These are phyloP conservation scores for Odontamblyopus lacepedii DNA, from an alignment of 2,797 vertebrate species.

Conservation along the genomic window DNA sequence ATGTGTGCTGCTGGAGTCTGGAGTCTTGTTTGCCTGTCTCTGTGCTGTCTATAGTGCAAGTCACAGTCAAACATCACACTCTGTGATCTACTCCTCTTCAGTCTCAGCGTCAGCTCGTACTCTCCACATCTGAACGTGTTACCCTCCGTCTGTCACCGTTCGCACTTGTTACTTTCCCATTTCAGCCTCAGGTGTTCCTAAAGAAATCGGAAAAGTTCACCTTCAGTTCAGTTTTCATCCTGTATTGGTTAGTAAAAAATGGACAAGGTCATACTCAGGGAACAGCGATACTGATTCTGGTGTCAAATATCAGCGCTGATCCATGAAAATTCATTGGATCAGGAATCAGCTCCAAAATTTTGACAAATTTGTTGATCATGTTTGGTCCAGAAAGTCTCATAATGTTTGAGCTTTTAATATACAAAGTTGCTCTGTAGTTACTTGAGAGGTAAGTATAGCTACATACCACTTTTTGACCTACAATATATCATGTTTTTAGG, in stretches of 20 bases:
- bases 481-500: no score
- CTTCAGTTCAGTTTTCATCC: neutral
- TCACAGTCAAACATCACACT: conserved; percentile 15
- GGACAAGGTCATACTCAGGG: neutral
- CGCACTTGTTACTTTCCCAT: neutral
- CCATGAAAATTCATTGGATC: no score
- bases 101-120: conserved; percentile 38
- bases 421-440: no score
- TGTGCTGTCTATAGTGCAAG: conserved; percentile 32
- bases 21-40: neutral
- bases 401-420: no score
- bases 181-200: neutral
- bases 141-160: conserved; percentile 22
- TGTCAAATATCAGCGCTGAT: no score
- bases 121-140: conserved; percentile 52
- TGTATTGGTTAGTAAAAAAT: neutral
- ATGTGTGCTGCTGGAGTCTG: conserved; percentile 1
- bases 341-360: no score
- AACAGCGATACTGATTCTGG: neutral
- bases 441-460: no score
- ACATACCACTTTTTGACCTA: no score
- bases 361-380: no score
- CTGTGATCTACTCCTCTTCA: conserved; percentile 15
- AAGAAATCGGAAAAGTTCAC: neutral
- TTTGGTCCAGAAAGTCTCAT: no score